Evolutionary conservation across 2,888 invertebrate species (phyloP).

Genomic region (Spilarctia lutea): DNA sequence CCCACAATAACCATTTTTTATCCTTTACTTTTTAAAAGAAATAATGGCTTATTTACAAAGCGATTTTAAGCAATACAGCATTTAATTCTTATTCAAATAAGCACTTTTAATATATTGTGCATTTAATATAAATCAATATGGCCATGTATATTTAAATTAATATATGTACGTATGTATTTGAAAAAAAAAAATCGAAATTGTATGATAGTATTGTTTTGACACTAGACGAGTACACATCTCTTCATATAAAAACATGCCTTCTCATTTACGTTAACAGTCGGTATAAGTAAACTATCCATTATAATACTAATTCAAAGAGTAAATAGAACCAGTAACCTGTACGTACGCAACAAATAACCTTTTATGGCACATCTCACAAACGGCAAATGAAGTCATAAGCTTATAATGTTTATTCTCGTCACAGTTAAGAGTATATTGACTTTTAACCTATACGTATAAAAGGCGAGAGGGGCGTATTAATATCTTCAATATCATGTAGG

Average conservation of each 20-base stretch:
- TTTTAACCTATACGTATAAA: conserved; percentile 34
- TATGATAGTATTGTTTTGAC: no score
- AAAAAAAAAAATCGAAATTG: no score
- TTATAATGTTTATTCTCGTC: conserved; percentile 34
- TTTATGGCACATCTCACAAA: conserved; percentile 34
- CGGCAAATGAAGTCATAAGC: conserved; percentile 43
- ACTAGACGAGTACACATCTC: not conserved
- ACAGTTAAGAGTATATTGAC: conserved; percentile 44
- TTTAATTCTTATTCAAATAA: no score
- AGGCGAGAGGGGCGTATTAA: conserved; percentile 38
- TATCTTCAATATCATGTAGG: conserved; percentile 28
- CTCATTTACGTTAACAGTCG: not conserved
- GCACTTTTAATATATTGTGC: no score
- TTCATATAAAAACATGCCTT: not conserved
- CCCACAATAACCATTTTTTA: no score
- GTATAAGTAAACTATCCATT: not conserved
- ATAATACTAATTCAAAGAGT: conserved; percentile 1
- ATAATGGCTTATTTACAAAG: no score
- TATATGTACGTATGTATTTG: no score
- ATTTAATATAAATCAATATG: no score
- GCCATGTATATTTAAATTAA: no score
- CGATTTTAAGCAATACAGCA: no score
- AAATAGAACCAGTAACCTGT: not conserved
- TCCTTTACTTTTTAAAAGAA: no score
- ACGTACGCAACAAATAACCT: conserved; percentile 27